These are phyloP conservation scores for Papilio polytes DNA, from an alignment of 1,140 invertebrate genomes.

Conservation along the genomic window DNA sequence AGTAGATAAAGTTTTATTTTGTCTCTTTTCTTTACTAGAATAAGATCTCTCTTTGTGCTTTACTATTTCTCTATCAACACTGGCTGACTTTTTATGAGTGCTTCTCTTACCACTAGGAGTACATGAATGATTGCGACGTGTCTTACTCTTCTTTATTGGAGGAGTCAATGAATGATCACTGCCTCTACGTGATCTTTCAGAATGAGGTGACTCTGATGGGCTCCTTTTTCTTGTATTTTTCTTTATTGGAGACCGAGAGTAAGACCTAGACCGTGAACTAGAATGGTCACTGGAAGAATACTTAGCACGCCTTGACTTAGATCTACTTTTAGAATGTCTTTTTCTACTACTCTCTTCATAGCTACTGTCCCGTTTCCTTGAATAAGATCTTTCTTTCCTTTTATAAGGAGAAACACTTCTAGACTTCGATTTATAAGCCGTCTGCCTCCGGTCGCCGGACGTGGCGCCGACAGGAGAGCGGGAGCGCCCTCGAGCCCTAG, in stretches of 20 bases:
- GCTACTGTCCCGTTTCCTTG: constrained; percentile 64
- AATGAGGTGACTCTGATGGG: constrained; percentile 57
- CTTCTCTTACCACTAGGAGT: constrained; percentile 52
- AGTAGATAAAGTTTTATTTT: constrained; percentile 53
- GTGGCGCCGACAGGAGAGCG: constrained; percentile 53
- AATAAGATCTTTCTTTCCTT: constrained; percentile 59
- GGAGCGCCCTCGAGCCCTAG: constrained; percentile 47
- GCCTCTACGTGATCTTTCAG: constrained; percentile 53
- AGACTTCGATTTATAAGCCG: constrained; percentile 61
- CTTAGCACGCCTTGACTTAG: constrained; percentile 51
- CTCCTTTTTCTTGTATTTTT: constrained; percentile 58
- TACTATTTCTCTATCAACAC: constrained; percentile 42
- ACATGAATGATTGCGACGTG: constrained; percentile 49
- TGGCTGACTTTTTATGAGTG: constrained; percentile 24
- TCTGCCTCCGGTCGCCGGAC: constrained; percentile 51
- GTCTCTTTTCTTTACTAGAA: constrained; percentile 56
- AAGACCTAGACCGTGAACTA: constrained; percentile 65
- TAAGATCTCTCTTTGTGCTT: constrained; percentile 50
- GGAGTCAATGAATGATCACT: constrained; percentile 61
- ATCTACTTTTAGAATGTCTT: constrained; percentile 59
- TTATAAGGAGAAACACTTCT: constrained; percentile 69
- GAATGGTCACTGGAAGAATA: constrained; percentile 53
- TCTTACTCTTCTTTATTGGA: constrained; percentile 58
- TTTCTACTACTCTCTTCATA: constrained; percentile 57
- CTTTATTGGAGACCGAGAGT: constrained; percentile 60